Evolutionary conservation across 2,113 vertebrate genomes (phyloP), one percentile per base, ranked within the genome.

Genomic region (Elephas maximus): DNA sequence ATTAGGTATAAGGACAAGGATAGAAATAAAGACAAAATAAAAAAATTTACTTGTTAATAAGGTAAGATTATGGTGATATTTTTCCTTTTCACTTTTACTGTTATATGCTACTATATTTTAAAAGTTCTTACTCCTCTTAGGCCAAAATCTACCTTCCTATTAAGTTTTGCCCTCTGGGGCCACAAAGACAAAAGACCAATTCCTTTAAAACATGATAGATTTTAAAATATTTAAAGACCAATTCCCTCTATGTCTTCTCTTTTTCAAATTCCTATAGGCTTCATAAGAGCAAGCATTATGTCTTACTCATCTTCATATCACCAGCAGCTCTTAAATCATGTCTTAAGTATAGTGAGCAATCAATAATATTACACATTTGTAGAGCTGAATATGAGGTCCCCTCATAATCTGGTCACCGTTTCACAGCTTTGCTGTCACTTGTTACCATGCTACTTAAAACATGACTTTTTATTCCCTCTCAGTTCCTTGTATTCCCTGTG

Each of bases 181-280:
- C 63, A 93, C 79, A 84, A 95, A 87, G 89, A 92, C 93, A 95
- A 91, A 96, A 93, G 26, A n/a, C 79, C 94, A 91, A 94, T 97
- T 95, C 57, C 48, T 93, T 91, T 97, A 76, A 91, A 91, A 94
- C 8, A 93, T 87, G 93, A 93, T 82, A 96, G 82, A 79, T 45
- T 26, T 87, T 98, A 96, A 96, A 95, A 93, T 96, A 96, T 94
- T 97, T 97, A 98, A 97, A 82, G 45, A 80, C 71, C 44, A 88
- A 4, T 45, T 80, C 82, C 53, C 14, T 17, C n/a, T 57, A 95
- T 45, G 53, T 88, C 37, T 93, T 93, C 28, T 90, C 30, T 81
- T 92, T 90, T 92, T 88, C 30, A 69, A 86, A 93, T 91, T 94
- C 28, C 86, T 93, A 65, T 33, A 96, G 71, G 48, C 51, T 94